phyloP scores from a whole-genome alignment of 2,888 invertebrate species.

The Neocrepidodera transversa region DNA sequence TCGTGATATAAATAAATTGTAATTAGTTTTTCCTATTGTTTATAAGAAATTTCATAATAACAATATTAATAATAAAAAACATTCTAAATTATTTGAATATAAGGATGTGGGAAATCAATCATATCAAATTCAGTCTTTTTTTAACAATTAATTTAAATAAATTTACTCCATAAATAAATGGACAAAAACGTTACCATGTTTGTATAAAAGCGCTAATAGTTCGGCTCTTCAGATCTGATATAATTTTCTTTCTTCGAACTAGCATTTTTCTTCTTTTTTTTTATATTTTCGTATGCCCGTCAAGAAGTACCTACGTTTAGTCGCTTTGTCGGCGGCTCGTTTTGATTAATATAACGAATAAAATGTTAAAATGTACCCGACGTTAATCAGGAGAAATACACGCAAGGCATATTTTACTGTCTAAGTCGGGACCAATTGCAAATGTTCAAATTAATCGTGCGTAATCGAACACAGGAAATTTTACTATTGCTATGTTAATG shows the following conservation, averaged over 20 bases:
- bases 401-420: background rate
- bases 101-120: no score
- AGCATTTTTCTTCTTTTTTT: background rate
- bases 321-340: background rate
- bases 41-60: no score
- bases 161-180: no score
- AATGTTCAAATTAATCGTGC: background rate
- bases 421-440: background rate
- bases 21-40: no score
- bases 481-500: no score
- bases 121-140: no score
- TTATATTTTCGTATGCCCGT: background rate
- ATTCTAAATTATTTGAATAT: no score
- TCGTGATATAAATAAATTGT: no score
- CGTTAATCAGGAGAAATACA: conserved; percentile 1
- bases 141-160: no score
- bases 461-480: background rate
- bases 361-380: background rate
- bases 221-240: background rate
- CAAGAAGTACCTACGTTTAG: background rate
- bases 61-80: no score
- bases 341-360: conserved; percentile 1
- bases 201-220: background rate
- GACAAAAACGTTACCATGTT: no score
- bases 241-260: background rate